phyloP scores from a whole-genome alignment of 2,888 invertebrate genomes.

The Limnephilus auricula region DNA sequence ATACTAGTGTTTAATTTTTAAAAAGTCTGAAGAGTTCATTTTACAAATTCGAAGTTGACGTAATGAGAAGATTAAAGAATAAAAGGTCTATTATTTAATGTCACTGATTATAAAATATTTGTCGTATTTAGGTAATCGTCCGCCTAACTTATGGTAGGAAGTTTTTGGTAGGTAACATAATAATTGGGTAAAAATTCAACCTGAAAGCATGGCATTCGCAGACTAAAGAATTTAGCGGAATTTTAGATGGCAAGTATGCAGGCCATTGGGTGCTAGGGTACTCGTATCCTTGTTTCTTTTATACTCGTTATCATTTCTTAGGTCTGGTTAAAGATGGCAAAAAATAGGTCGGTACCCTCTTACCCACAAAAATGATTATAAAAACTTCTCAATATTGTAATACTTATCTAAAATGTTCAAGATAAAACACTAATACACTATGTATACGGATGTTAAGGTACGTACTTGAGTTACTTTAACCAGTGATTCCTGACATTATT shows the following conservation, averaged over 20 bases:
- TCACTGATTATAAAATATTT: no score
- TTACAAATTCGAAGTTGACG: no score
- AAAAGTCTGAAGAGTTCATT: no score
- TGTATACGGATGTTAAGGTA: no score
- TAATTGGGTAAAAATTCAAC: neutral
- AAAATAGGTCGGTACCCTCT: neutral
- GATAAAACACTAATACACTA: no score
- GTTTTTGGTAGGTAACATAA: neutral
- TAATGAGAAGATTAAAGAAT: no score
- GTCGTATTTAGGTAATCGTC: neutral
- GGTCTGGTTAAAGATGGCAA: neutral
- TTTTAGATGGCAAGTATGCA: neutral
- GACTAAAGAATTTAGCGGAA: neutral
- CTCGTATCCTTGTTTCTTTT: neutral
- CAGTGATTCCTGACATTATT: no score
- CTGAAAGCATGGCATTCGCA: conserved; percentile 3
- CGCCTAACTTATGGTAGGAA: neutral
- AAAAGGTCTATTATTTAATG: no score
- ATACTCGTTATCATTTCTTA: neutral
- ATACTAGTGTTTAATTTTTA: no score
- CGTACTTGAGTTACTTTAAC: no score
- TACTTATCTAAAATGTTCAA: neutral
- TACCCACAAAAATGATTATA: neutral
- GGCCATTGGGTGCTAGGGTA: neutral
- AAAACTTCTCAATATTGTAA: neutral